Evolutionary conservation across 2,113 vertebrate species (phyloP), one percentile per base, ranked within the genome.

Genomic region (Sporophila hypoxantha): DNA sequence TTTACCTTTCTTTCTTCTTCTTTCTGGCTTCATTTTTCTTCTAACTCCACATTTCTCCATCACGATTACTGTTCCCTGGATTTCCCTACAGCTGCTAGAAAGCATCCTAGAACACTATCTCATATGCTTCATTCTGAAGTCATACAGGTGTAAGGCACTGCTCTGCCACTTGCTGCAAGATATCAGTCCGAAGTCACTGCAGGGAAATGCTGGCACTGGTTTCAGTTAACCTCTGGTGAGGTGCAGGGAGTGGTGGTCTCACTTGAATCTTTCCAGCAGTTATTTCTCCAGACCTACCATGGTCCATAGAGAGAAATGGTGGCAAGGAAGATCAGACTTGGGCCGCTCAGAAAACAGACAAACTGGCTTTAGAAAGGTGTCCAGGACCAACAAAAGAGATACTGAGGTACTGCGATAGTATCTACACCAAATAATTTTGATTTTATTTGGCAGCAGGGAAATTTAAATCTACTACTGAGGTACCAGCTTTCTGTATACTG

Each of bases 291-390:
- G 59, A 75, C 34, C 26, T 34, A 4, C 34, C 4, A 42, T 14
- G 9, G 11, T 8, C 29, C 1, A 2, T 8, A 5, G 16, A 84
- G n/a, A 71, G 4, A n/a, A 87, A 64, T 5, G 3, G 14, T 4
- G 6, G 2, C 7, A 50, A 60, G 21, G 9, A 21, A 64, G 3
- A 10, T 15, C 13, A 79, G 19, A 76, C 9, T 3, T 29, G 17
- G 8, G 6, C 7, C 0, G 0, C 42, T 53, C 76, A 61, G 42
- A 14, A 78, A 60, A 76, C 36, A 87, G 11, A 53, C 0, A 34
- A 91, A 27, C 16, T 32, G 17, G 19, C 17, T 52, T 70, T 25
- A 41, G 27, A 60, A 9, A 27, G 9, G 2, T 78, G 6, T 15
- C 12, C 21, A n/a, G 19, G 8, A 21, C 12, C 17, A 47, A 25